Percentiles rank a stretch among this genome's conserved stretches.
These are phyloP conservation scores for Drosophila fungiperda DNA, from an alignment of 2,888 invertebrate genomes.

Conservation along the genomic window DNA sequence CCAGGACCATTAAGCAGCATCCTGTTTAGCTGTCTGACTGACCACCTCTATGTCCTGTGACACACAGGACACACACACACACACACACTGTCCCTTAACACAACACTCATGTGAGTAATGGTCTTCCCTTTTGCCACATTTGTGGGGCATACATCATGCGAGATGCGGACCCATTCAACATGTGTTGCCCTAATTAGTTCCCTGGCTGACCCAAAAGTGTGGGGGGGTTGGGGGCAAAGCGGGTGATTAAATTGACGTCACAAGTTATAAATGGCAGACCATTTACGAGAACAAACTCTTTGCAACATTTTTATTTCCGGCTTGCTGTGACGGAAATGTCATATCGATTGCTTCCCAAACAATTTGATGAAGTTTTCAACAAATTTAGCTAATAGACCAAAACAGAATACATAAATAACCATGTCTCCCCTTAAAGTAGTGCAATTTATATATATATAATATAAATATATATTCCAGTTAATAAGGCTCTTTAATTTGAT, in stretches of 20 bases:
- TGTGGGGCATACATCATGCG: constrained; percentile 63
- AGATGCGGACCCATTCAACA: constrained; percentile 48
- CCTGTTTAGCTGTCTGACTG: constrained; percentile 14
- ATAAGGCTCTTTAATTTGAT: not conserved
- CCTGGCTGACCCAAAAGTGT: constrained; percentile 4
- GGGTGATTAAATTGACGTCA: constrained; percentile 57
- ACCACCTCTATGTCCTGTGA: constrained; percentile 20
- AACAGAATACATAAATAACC: not conserved
- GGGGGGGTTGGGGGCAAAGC: not conserved
- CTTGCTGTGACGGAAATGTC: constrained; percentile 22
- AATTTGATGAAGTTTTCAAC: constrained; percentile 9
- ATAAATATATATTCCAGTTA: no score
- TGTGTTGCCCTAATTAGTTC: constrained; percentile 71
- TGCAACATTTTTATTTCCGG: constrained; percentile 34
- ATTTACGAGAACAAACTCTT: constrained; percentile 43
- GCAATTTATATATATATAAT: not conserved
- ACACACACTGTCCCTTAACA: constrained; percentile 12
- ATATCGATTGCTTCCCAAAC: constrained; percentile 42
- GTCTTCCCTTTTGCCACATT: constrained; percentile 55
- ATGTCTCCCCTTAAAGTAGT: not conserved
- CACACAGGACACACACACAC: constrained; percentile 10
- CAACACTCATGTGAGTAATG: constrained; percentile 59
- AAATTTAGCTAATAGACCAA: not conserved
- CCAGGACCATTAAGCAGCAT: constrained; percentile 23
- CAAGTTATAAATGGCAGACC: constrained; percentile 38